Base-by-base conservation (phyloP, 1,140 invertebrate genomes). In the Caenorhabditis remanei region DNA sequence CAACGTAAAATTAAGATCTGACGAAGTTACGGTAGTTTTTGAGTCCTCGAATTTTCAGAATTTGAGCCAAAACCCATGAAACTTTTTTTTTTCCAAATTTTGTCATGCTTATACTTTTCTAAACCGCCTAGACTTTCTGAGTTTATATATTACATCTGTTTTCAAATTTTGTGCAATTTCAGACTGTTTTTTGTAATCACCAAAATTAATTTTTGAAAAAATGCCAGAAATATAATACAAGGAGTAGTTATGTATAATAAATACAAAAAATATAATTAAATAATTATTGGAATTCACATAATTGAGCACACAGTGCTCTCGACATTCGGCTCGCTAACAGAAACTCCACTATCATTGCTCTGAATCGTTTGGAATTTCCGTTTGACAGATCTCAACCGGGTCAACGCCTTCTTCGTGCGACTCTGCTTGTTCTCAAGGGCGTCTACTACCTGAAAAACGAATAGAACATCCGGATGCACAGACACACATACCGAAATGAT, bases 341-440 rank as follows among this genome's bases (percentile, higher is more conserved):
- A 85, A 19, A 85, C 48, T 40, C 85, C 85, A 40, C 63, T 75
- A 40, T 85, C 85, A 50, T 85, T 85, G 85, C 85, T 85, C 50
- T 85, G 85, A 85, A 67, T 67, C 13, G 85, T 67, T 50, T 65
- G 85, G 53, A 85, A 85, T 48, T 67, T 65, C 9, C 67, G 24
- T 58, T 85, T 85, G 4, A 85, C 84, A 11, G 84, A 85, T 53
- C 63, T 41, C 41, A 85, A 24, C 21, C 85, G 46, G 1, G 63
- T 65, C 9, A 85, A 21, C 5, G 85, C 85, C 41, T 79, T 71
- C 56, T 48, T 55, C 0, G 85, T 32, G 13, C 63, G 63, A 56
- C 65, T 55, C n/a, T 67, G 48, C 46, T 50, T 79, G 71, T 79
- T 79, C 19, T 71, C 48, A 19, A 85, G 40, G 2, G 85, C 67